Evolutionary conservation across 1,140 invertebrate genomes (phyloP).

Genomic region (Diorhabda elongata): DNA sequence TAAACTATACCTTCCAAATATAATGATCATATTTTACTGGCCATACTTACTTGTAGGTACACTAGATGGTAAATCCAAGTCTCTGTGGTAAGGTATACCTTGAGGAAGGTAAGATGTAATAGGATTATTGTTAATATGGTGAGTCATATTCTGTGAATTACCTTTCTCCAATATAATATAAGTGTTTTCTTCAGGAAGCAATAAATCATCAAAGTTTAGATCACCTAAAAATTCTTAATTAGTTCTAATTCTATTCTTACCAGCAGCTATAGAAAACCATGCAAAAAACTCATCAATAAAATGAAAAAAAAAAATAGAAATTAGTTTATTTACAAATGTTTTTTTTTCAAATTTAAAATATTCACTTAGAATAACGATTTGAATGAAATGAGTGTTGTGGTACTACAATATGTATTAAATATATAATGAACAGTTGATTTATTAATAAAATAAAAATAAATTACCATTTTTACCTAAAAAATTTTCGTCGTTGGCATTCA

Average conservation of each 20-base stretch:
- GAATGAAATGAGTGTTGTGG: no score
- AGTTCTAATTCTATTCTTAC: no score
- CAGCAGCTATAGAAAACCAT: no score
- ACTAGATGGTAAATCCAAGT: conserved; percentile 35
- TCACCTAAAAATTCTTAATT: conserved; percentile 56
- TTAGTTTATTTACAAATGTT: no score
- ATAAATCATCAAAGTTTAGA: conserved; percentile 79
- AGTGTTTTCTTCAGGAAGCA: conserved; percentile 62
- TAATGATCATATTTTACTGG: no score
- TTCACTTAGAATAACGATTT: no score
- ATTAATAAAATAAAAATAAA: background rate
- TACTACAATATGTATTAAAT: no score
- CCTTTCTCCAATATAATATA: conserved; percentile 26
- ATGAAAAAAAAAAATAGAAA: no score
- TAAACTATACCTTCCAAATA: no score
- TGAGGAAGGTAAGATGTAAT: conserved; percentile 42
- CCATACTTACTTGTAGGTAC: conserved; percentile 43
- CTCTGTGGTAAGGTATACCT: conserved; percentile 41
- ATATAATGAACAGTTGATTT: no score
- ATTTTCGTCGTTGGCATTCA: conserved; percentile 81
- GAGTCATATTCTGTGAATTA: conserved; percentile 4
- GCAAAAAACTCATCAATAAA: no score
- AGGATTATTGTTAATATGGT: conserved; percentile 28
- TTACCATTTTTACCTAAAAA: conserved; percentile 42
- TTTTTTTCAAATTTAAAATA: no score